phyloP scores from a whole-genome alignment of 2,888 invertebrate species.

The Sipunculus nudus region DNA sequence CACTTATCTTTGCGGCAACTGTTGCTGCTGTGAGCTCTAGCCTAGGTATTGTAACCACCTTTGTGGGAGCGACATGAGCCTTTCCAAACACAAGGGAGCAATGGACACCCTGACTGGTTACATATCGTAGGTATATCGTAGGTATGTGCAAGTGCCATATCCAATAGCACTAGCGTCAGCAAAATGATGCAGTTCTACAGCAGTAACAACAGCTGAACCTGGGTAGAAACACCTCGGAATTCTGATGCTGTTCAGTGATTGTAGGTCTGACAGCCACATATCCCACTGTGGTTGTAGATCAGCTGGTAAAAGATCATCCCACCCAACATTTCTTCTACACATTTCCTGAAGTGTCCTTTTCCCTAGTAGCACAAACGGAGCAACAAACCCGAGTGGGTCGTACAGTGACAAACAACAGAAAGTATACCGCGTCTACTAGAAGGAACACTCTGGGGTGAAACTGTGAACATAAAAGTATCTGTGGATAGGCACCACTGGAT shows the following conservation, averaged over 20 bases:
- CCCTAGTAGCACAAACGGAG: slow-evolving; percentile 35
- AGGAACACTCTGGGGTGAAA: slow-evolving; percentile 28
- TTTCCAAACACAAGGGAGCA: slow-evolving; percentile 40
- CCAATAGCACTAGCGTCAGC: slow-evolving; percentile 36
- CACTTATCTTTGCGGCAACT: slow-evolving; percentile 5
- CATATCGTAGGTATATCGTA: slow-evolving; percentile 26
- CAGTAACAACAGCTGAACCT: slow-evolving; percentile 26
- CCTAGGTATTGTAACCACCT: slow-evolving; percentile 32
- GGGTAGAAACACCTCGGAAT: slow-evolving; percentile 25
- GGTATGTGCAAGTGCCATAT: slow-evolving; percentile 41
- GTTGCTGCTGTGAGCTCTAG: slow-evolving; percentile 39
- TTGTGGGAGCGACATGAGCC: slow-evolving; percentile 35
- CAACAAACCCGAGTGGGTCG: slow-evolving; percentile 42
- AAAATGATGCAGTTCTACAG: slow-evolving; percentile 38
- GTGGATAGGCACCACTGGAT: slow-evolving; percentile 38
- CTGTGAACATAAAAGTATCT: slow-evolving; percentile 38
- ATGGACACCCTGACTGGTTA: slow-evolving; percentile 10
- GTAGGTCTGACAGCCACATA: not conserved
- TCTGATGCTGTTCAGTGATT: not conserved
- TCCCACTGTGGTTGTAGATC: not conserved
- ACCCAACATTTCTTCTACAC: slow-evolving; percentile 25
- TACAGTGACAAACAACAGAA: slow-evolving; percentile 35
- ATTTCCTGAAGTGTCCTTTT: slow-evolving; percentile 37
- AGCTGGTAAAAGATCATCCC: slow-evolving; percentile 36
- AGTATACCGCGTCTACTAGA: slow-evolving; percentile 36